Base-by-base conservation (phyloP, 2,113 vertebrate species). In the Stegostoma tigrinum region DNA sequence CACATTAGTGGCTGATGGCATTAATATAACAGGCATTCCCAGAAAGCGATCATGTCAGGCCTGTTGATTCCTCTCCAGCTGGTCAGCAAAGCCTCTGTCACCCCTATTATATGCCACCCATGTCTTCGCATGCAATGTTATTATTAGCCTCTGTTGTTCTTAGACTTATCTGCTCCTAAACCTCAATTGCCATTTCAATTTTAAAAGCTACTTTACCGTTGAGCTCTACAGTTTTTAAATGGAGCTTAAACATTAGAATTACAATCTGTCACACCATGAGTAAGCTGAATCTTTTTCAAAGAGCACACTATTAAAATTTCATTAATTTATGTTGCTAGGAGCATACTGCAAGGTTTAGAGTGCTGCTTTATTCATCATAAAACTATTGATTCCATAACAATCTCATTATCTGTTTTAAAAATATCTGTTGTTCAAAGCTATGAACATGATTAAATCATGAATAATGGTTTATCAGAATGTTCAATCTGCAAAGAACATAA, bases 151-250 rank as follows among this genome's bases (percentile, higher is more conserved):
- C 27, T 61, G 87, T 68, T 45, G 2, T 42, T 52, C 38, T 21
- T 94, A 30, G 23, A 72, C 45, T 52, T 42, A 94, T 70, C 38
- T 95, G 68, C 23, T 72, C 3, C 45, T 72, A 45, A 27, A 52
- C 94, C 70, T 48, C 94, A 72, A 95, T 95, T 95, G 52, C 94
- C 42, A 52, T 72, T 75, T 72, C 67, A 95, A 52, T 72, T 70
- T 48, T 52, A 72, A 95, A 90, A 95, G 27, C 10, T 48, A 75
- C 38, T 27, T 72, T 52, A 48, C n/a, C 23, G 14, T 66, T 38
- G 38, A 45, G 38, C 5, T 68, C 21, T 70, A 94, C 64, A 70
- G 91, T 70, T 94, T 45, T 70, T 68, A 70, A 94, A 94, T 70
- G 66, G 91, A 68, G 91, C 24, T 94, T 70, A 94, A 94, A 70